A percentile compares a stretch with the other conserved stretches of the same genome.
Evolutionary conservation across 53 echinoderm and acorn worm genomes (phyloP).

Genomic region (Stichopus horrens): DNA sequence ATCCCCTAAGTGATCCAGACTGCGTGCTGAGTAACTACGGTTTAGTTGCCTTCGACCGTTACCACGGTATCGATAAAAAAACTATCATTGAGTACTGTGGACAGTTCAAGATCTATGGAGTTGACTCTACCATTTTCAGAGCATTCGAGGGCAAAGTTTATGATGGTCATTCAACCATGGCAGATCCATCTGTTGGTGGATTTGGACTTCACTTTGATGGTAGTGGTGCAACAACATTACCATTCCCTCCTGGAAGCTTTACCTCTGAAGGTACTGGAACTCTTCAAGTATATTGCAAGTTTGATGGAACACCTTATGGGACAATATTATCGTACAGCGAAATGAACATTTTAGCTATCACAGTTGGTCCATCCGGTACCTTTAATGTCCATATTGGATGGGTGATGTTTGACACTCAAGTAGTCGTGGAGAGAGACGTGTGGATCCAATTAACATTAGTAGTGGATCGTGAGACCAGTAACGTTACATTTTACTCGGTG

Average conservation of each 20-base stretch:
- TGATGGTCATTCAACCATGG: constrained; percentile 42
- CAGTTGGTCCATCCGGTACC: constrained; percentile 39
- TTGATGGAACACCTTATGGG: constrained; percentile 56
- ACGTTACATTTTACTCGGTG: constrained; percentile 64
- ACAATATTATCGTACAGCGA: constrained; percentile 67
- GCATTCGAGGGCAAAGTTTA: constrained; percentile 28
- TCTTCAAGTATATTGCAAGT: constrained; percentile 70
- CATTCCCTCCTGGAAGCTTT: constrained; percentile 45
- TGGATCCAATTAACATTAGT: constrained; percentile 80
- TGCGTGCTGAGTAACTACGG: constrained; percentile 69
- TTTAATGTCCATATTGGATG: constrained; percentile 68
- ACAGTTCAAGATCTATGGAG: constrained; percentile 39
- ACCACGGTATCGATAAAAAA: constrained; percentile 50
- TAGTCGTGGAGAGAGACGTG: constrained; percentile 49
- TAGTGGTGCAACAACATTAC: constrained; percentile 61
- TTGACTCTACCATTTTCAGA: constrained; percentile 56
- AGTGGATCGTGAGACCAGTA: constrained; percentile 52
- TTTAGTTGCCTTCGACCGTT: constrained; percentile 55
- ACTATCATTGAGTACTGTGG: constrained; percentile 51
- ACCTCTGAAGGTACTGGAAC: constrained; percentile 48
- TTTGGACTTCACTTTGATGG: constrained; percentile 71
- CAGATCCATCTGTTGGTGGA: constrained; percentile 53
- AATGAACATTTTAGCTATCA: constrained; percentile 61
- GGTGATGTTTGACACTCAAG: constrained; percentile 53
- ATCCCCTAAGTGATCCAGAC: constrained; percentile 53